A percentile compares a stretch with the other conserved stretches of the same genome.
phyloP scores from a whole-genome alignment of 2,797 vertebrate genomes.

The Phyllotis vaccarum region DNA sequence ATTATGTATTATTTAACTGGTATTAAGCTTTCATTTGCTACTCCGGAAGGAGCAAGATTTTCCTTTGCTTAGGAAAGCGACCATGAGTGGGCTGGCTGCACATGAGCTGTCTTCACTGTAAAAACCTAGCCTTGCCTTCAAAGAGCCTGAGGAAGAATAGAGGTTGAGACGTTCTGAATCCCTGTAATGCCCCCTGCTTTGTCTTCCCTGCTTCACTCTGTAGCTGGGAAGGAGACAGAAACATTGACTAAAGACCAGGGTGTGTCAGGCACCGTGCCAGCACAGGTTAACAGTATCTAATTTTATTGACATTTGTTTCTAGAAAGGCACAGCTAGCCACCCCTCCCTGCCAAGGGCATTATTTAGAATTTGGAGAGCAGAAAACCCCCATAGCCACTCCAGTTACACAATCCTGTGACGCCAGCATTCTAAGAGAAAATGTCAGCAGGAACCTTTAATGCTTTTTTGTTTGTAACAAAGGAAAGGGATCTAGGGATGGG shows the following conservation, averaged over 20 bases:
- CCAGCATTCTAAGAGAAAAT: slow-evolving; percentile 8
- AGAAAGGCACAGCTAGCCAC: neutral
- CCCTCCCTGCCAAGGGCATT: neutral
- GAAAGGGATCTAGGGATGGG: neutral
- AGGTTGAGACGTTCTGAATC: neutral
- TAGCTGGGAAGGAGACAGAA: neutral
- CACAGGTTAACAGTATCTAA: neutral
- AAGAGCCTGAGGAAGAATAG: neutral
- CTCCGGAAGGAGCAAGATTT: slow-evolving; percentile 27
- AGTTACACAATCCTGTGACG: neutral
- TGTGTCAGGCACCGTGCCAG: neutral
- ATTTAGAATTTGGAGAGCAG: neutral
- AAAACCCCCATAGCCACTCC: neutral
- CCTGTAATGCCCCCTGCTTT: neutral
- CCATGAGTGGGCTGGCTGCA: neutral
- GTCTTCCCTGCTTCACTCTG: neutral
- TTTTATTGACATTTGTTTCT: neutral
- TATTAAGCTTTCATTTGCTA: slow-evolving; percentile 61
- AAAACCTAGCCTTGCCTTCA: neutral
- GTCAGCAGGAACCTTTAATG: neutral
- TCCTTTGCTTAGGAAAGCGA: slow-evolving; percentile 47
- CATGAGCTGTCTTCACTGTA: neutral
- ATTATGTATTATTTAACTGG: slow-evolving; percentile 57
- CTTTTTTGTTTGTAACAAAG: neutral
- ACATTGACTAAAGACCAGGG: neutral